phyloP scores from a whole-genome alignment of 2,113 vertebrate genomes.

The Muntiacus reevesi region DNA sequence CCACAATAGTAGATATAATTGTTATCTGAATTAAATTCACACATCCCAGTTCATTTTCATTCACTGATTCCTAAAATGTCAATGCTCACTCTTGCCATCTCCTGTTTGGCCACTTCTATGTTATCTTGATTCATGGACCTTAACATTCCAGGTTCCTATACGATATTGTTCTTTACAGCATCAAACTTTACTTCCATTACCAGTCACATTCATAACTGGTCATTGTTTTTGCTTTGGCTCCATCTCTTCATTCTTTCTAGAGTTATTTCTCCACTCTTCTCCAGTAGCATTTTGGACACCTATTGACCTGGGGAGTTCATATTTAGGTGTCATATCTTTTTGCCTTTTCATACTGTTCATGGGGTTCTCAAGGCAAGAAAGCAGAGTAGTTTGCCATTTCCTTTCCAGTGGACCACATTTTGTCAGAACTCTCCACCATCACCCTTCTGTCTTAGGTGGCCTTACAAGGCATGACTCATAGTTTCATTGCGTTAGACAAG shows the following conservation, averaged over 20 bases:
- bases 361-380: background rate
- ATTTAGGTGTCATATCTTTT: background rate
- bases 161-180: background rate
- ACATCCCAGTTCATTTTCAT: background rate
- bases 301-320: background rate
- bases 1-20: background rate
- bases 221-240: background rate
- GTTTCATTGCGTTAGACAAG: background rate
- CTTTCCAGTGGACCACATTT: background rate
- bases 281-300: background rate
- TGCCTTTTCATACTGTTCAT: background rate
- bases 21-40: background rate
- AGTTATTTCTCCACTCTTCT: background rate
- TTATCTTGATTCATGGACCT: background rate
- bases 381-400: background rate
- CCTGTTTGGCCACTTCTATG: background rate
- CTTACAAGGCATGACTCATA: background rate
- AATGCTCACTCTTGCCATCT: background rate
- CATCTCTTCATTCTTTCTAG: background rate
- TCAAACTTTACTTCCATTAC: background rate
- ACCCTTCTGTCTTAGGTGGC: rapidly evolving
- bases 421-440: background rate
- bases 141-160: background rate
- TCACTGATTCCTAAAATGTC: background rate
- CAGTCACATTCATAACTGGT: background rate